Evolutionary conservation across 2,888 invertebrate genomes (phyloP), one percentile per base, ranked within the genome.

Genomic region (Cheilosia vulpina): DNA sequence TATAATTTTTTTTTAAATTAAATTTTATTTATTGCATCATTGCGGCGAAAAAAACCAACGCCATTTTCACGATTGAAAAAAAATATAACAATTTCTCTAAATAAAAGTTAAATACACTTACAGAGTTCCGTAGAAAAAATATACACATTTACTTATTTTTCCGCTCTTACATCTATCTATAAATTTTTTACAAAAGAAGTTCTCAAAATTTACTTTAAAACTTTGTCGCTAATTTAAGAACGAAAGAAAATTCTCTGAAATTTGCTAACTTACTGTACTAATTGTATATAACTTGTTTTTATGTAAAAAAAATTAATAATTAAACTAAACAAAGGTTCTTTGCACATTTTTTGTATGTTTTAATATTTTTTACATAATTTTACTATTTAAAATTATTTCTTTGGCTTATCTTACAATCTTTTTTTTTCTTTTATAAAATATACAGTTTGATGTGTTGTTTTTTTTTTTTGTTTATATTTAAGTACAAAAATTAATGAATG

Each of bases 321-420:
- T 38, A 58, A 69, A 57, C 66, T 66, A 63, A 57, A 68, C 71
- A 78, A 63, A 66, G 53, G 53, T 55, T 65, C 31, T 71, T 71
- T 69, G 75, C 65, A 80, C 55, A 66, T 69, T 65, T 60, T 19
- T 47, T 47, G 47, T 47, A 47, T 47, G 45, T 47, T 60, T 60
- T 21, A n/a, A 27, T 55, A 69, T 58, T 65, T 72, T 76, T 76
- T 81, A 72, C 53, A 85, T 77, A 85, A 81, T 77, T 85, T 81
- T 77, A 81, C 85, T 85, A 85, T 85, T 87, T 87, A 80, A 88
- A 88, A 83, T 87, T 84, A 87, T 88, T 90, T 91, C 91, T 91
- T 91, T 91, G 91, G 91, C 91, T 91, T 92, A 91, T 90, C 92
- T 92, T 91, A 91, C 87, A 89, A 87, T 88, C 87, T 87, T 88